phyloP scores from a whole-genome alignment of 2,888 invertebrate species.

The Zygothrica quintamaculata region DNA sequence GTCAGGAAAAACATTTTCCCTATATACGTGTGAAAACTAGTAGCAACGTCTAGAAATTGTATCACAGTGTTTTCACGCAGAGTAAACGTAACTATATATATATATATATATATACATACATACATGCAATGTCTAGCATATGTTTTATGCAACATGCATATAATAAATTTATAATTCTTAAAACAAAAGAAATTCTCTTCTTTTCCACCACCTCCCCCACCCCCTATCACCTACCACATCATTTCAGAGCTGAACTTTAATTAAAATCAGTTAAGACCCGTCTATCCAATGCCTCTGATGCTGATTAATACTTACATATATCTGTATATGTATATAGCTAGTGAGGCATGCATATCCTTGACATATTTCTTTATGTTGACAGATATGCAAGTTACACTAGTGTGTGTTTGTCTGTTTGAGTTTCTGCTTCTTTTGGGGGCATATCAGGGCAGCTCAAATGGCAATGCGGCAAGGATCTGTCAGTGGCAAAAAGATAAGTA shows the following conservation, averaged over 20 bases:
- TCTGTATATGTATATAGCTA: conserved; percentile 36
- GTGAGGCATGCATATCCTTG: conserved; percentile 25
- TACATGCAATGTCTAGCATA: too few relatives aligned
- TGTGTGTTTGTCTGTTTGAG: neutral
- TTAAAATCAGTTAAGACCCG: conserved; percentile 18
- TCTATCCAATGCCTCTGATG: neutral
- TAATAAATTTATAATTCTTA: conserved; percentile 22
- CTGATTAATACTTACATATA: too few relatives aligned
- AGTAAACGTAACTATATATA: too few relatives aligned
- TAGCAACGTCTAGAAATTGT: neutral
- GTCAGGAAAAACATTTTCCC: conserved; percentile 12
- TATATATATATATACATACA: too few relatives aligned
- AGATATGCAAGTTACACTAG: conserved; percentile 8
- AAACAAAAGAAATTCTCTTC: conserved; percentile 4
- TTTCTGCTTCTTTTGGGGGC: conserved; percentile 2
- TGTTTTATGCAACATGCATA: conserved; percentile 10
- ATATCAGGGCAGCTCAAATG: neutral
- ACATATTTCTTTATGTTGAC: conserved; percentile 26
- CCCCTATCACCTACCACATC: too few relatives aligned
- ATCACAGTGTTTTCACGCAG: too few relatives aligned
- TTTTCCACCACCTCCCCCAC: too few relatives aligned
- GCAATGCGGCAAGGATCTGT: conserved; percentile 6
- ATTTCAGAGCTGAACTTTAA: conserved; percentile 9
- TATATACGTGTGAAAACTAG: conserved; percentile 19
- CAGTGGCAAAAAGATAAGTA: conserved; percentile 42